These are phyloP conservation scores for Dryobota labecula DNA, from an alignment of 2,888 invertebrate species.

Conservation along the genomic window DNA sequence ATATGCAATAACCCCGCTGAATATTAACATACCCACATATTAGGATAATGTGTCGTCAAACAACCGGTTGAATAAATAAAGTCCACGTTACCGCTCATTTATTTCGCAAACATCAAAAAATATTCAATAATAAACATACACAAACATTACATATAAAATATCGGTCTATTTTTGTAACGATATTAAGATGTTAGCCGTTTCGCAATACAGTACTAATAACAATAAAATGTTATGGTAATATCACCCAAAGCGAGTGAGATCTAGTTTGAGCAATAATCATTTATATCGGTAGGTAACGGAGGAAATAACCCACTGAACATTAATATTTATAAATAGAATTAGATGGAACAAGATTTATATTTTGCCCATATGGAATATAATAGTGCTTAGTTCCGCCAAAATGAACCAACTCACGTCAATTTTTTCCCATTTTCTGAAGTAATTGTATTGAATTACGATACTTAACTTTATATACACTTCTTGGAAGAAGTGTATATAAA, in stretches of 20 bases:
- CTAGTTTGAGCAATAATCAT: conserved; percentile 37
- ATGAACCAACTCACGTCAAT: background rate
- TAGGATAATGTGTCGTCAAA: background rate
- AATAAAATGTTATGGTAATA: conserved; percentile 56
- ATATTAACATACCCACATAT: no score
- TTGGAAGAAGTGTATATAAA: no score
- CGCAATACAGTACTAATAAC: conserved; percentile 36
- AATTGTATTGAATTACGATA: background rate
- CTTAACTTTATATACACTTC: background rate
- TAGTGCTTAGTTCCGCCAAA: background rate
- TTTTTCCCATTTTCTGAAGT: background rate
- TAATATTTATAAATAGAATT: conserved; percentile 26
- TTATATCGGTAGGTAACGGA: conserved; percentile 18
- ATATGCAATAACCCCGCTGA: no score
- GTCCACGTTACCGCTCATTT: background rate
- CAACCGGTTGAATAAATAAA: background rate
- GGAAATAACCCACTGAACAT: conserved; percentile 30
- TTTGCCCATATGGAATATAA: background rate
- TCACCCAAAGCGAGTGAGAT: conserved; percentile 21
- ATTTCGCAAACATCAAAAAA: background rate
- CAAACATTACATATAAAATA: conserved; percentile 17
- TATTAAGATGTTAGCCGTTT: conserved; percentile 24
- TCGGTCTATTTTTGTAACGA: conserved; percentile 18
- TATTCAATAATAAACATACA: conserved; percentile 10
- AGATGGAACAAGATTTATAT: background rate